Evolutionary conservation across 2,797 vertebrate species (phyloP).

Genomic region (Artibeus jamaicensis): DNA sequence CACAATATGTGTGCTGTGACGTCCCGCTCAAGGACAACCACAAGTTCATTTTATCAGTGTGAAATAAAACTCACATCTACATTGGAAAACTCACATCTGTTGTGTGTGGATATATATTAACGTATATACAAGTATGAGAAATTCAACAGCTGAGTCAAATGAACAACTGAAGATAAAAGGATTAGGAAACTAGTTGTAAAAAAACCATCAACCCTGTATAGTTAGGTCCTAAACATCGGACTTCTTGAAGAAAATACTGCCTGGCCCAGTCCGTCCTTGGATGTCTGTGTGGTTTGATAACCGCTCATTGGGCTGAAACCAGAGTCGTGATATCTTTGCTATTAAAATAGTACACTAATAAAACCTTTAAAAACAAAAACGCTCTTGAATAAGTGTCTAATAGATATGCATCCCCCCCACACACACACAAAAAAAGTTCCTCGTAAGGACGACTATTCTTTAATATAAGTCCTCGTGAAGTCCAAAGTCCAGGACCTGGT

Average conservation of each 20-base stretch:
- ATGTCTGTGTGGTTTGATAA: slow-evolving; percentile 71
- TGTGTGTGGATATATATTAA: slow-evolving; percentile 80
- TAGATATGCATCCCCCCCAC: slow-evolving; percentile 31
- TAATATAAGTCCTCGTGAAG: slow-evolving; percentile 79
- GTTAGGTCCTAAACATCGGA: slow-evolving; percentile 70
- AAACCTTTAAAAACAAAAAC: slow-evolving; percentile 79
- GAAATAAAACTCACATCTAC: slow-evolving; percentile 82
- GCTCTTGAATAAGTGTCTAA: slow-evolving; percentile 80
- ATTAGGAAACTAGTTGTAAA: slow-evolving; percentile 70
- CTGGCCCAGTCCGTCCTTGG: slow-evolving; percentile 49
- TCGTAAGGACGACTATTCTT: slow-evolving; percentile 79
- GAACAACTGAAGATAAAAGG: slow-evolving; percentile 76
- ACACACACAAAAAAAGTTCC: slow-evolving; percentile 58
- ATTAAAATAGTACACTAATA: slow-evolving; percentile 76
- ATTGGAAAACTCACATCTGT: slow-evolving; percentile 77
- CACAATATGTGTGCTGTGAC: slow-evolving; percentile 68
- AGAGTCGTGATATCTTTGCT: slow-evolving; percentile 74
- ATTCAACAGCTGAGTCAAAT: slow-evolving; percentile 79
- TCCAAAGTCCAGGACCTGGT: slow-evolving; percentile 76
- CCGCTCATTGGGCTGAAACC: slow-evolving; percentile 75
- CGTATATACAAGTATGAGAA: slow-evolving; percentile 84
- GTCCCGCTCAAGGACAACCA: slow-evolving; percentile 73
- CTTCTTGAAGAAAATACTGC: slow-evolving; percentile 68
- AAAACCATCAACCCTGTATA: slow-evolving; percentile 68
- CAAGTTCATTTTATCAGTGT: slow-evolving; percentile 74